These are phyloP conservation scores for Alentia gelatinosa DNA, from an alignment of 2,888 invertebrate genomes.

Conservation along the genomic window DNA sequence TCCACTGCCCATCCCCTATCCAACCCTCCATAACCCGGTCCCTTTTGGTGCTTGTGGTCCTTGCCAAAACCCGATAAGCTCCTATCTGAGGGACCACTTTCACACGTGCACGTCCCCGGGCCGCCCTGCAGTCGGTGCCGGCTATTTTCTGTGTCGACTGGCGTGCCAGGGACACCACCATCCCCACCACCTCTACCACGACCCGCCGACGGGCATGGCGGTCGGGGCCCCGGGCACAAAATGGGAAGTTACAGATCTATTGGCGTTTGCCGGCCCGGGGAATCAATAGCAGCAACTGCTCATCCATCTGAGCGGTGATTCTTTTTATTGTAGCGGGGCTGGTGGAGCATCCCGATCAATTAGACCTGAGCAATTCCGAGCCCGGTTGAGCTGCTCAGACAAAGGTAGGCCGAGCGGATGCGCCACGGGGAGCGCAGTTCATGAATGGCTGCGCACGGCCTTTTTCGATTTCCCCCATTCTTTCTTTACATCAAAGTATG, in stretches of 20 bases:
- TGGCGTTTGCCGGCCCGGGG: background rate
- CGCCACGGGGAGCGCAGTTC: background rate
- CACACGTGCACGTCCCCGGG: background rate
- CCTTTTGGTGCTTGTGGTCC: too few species aligned
- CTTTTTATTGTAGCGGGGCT: background rate
- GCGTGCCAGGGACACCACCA: background rate
- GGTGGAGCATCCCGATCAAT: slow-evolving; percentile 2
- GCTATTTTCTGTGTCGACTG: slow-evolving; percentile 8
- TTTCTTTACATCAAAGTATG: background rate
- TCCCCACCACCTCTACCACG: too few species aligned
- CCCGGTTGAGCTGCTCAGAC: background rate
- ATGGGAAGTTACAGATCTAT: slow-evolving; percentile 22
- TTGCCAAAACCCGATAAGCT: too few species aligned
- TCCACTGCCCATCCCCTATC: background rate
- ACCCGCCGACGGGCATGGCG: background rate
- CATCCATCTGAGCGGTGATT: background rate
- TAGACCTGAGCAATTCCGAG: background rate
- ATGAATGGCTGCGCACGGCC: background rate
- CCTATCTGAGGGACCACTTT: background rate
- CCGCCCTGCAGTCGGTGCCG: background rate
- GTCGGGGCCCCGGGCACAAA: background rate
- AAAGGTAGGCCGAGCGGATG: background rate
- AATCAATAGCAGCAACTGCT: slow-evolving; percentile 16
- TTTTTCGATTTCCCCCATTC: background rate
- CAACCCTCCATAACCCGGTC: background rate